Base-by-base conservation (phyloP, 2,797 vertebrate genomes). In the Acanthiza pusilla region DNA sequence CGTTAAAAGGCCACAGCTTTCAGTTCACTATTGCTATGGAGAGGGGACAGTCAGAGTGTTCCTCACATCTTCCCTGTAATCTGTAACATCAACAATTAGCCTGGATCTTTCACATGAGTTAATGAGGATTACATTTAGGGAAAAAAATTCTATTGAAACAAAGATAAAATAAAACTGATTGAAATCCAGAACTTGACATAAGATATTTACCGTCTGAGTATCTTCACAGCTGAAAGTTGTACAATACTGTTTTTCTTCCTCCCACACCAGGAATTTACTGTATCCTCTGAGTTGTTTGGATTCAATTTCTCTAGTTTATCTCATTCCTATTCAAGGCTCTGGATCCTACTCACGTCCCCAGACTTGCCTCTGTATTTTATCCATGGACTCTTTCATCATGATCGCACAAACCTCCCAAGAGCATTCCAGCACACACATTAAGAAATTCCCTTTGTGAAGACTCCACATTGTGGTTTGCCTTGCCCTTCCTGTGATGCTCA, bases 211-310 rank as follows among this genome's bases (percentile, higher is more conserved):
- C 0, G 2, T 89, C 89, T 76, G 67, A 94, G 38, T 90, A 63
- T 88, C 92, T 94, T 93, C 95, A 88, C 79, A 95, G 88, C 67
- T 96, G 89, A 94, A 94, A 90, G 74, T 54, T 93, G 54, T 94
- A 81, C 76, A 66, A 48, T 50, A 65, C 23, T 84, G 73, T 84
- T 94, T 97, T 93, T 74, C 74, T 92, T 86, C 80, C 94, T 96
- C 91, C 95, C 90, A 96, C 93, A 85, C 83, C 16, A 82, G 38
- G 85, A 94, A 88, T 94, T 93, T 89, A 40, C 60, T 76, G 9
- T 91, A 67, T 82, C 83, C 38, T 93, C 63, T 75, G 47, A 80
- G 75, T 54, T 80, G 27, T 45, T 87, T 91, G 65, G 65, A 89
- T 88, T 72, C 45, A 74, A 4, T 82, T 89, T 94, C 91, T 84